These are phyloP conservation scores for Tamias sibiricus DNA, from an alignment of 2,113 vertebrate species.

Conservation along the genomic window DNA sequence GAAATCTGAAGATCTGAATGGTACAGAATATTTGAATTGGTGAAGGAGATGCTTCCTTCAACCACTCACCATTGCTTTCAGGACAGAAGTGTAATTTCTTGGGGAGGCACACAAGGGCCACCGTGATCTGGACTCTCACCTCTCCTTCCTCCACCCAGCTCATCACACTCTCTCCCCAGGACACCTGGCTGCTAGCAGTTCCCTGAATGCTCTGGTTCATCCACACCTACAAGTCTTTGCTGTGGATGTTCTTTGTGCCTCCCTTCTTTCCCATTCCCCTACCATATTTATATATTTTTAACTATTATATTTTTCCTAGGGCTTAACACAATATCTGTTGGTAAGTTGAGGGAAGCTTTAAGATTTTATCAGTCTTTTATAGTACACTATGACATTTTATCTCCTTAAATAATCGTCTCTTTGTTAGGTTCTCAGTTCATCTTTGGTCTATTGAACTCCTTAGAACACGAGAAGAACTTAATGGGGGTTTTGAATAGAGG, in stretches of 20 bases:
- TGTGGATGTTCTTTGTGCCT: background rate
- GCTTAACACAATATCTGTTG: background rate
- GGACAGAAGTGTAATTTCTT: background rate
- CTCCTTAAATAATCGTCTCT: constrained; percentile 15
- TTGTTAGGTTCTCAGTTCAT: background rate
- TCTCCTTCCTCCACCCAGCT: background rate
- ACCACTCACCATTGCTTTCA: background rate
- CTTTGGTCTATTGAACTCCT: background rate
- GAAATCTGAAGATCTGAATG: no score
- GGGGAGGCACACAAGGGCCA: background rate
- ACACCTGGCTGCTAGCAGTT: background rate
- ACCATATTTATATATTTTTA: background rate
- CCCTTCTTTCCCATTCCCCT: background rate
- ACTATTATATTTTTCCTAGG: background rate
- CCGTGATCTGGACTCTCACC: background rate
- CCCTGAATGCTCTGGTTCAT: background rate
- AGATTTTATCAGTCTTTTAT: background rate
- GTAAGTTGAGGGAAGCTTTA: background rate
- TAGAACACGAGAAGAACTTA: background rate
- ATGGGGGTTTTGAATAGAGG: background rate
- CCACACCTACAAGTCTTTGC: background rate
- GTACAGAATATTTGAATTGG: background rate
- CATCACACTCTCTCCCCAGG: background rate
- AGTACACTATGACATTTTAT: background rate
- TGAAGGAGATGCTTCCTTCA: background rate